Evolutionary conservation across 2,888 invertebrate species (phyloP), one percentile per base, ranked within the genome.

Genomic region (Dynastes maya): DNA sequence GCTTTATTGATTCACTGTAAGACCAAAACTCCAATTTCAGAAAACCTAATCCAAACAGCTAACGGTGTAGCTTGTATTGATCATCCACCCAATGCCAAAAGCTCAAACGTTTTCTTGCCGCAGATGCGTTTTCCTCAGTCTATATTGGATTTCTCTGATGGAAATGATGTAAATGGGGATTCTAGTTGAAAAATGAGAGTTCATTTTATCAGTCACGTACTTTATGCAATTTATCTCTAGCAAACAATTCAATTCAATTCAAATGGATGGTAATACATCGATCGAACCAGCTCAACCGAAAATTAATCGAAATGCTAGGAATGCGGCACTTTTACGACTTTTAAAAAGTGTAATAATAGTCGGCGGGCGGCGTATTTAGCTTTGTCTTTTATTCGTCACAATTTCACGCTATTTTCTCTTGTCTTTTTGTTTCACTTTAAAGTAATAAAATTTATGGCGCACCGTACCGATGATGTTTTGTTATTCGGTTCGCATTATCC

Each of bases 341-440:
- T 71, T 72, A 58, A 61, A 55, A 72, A 58, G 58, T 70, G 76
- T 76, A 68, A 51, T 79, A 79, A 77, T 68, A 76, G 71, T 65
- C 53, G 37, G n/a, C 61, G 40, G 65, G 53, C 79, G 79, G 79
- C 67, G 64, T 72, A 70, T 79, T 72, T 65, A 71, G 79, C 72
- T 77, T 77, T 79, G 77, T 76, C 76, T 79, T 70, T 76, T 79
- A 79, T 70, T 76, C 68, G 76, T 70, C 71, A 71, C 79, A 79
- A 79, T 79, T 79, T 79, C 79, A 79, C 79, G 79, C 65, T 64
- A 55, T 77, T 76, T 77, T 55, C 77, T 64, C 67, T 58, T 22
- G 77, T 77, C 67, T 67, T 67, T 79, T 79, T 79, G 79, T 79
- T 79, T 79, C 79, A 79, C 74, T 79, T 76, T 67, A 40, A 75